A percentile compares a stretch with the other conserved stretches of the same genome.
These are phyloP conservation scores for Periplaneta americana DNA, from an alignment of 1,140 invertebrate species.

Conservation along the genomic window DNA sequence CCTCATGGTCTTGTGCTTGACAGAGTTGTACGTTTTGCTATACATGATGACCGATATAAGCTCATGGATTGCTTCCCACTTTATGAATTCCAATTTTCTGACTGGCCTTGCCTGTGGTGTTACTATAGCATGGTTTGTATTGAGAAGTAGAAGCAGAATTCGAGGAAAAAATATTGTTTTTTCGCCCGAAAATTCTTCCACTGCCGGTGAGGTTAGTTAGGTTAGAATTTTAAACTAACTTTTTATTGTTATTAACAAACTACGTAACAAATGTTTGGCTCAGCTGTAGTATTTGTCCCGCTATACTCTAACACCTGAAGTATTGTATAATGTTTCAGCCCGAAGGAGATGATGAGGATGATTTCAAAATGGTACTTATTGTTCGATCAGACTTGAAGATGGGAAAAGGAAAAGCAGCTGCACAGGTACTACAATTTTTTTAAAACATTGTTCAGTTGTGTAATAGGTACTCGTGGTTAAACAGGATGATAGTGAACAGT, in stretches of 20 bases:
- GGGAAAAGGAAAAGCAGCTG: conserved; percentile 53
- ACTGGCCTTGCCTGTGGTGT: neutral
- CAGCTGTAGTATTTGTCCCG: too few relatives aligned
- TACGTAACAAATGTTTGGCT: too few relatives aligned
- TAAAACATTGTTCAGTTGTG: too few relatives aligned
- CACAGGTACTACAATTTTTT: conserved; percentile 28
- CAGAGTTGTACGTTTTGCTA: neutral
- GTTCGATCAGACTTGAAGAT: conserved; percentile 51
- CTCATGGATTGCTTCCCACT: neutral
- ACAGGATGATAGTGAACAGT: too few relatives aligned
- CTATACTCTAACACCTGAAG: too few relatives aligned
- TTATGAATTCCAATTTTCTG: neutral
- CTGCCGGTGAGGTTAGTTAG: neutral
- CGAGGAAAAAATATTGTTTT: neutral
- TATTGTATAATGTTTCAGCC: conserved; percentile 1
- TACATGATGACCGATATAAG: neutral
- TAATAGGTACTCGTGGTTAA: too few relatives aligned
- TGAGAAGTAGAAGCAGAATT: neutral
- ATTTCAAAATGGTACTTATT: conserved; percentile 44
- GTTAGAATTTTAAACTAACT: too few relatives aligned
- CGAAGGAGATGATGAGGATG: neutral
- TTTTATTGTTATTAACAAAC: too few relatives aligned
- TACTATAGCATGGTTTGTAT: neutral
- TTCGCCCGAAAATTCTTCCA: neutral
- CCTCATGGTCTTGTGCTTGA: too few relatives aligned